phyloP scores from a whole-genome alignment of 1,140 invertebrate species.

The Drosophila guanche region DNA sequence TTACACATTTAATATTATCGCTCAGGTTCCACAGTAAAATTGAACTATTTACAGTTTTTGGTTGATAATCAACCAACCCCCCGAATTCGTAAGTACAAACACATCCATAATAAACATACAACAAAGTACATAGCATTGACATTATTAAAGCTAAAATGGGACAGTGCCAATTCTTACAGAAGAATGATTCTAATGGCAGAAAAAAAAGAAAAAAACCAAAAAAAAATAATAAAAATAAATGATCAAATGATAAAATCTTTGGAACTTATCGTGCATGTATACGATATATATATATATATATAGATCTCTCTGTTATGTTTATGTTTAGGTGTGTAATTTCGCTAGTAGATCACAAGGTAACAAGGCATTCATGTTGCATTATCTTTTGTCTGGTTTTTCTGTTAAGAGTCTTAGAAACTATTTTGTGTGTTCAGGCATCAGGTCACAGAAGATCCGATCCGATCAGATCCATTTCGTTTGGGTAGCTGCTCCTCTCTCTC shows the following conservation, averaged over 20 bases:
- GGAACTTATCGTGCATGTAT: slow-evolving; percentile 25
- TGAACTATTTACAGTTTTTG: too few relatives aligned
- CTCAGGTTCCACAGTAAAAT: too few relatives aligned
- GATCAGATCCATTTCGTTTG: slow-evolving; percentile 14
- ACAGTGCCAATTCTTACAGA: slow-evolving; percentile 4
- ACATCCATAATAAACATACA: too few relatives aligned
- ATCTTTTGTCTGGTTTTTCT: slow-evolving; percentile 38
- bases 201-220: not conserved
- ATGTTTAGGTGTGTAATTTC: slow-evolving; percentile 26
- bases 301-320: slow-evolving; percentile 32
- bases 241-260: slow-evolving; percentile 5
- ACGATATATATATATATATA: slow-evolving; percentile 26
- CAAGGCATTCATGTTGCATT: slow-evolving; percentile 38
- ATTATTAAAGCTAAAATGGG: too few relatives aligned
- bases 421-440: slow-evolving; percentile 10
- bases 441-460: slow-evolving; percentile 12
- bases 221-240: not conserved
- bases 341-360: slow-evolving; percentile 57
- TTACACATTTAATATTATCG: too few relatives aligned
- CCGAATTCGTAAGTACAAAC: not conserved
- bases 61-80: not conserved
- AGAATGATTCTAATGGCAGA: not conserved
- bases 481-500: slow-evolving; percentile 29
- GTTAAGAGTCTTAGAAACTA: slow-evolving; percentile 35
- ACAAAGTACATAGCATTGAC: too few relatives aligned